These are phyloP conservation scores for Phoebastria nigripes DNA, from an alignment of 2,797 vertebrate genomes.

Conservation along the genomic window DNA sequence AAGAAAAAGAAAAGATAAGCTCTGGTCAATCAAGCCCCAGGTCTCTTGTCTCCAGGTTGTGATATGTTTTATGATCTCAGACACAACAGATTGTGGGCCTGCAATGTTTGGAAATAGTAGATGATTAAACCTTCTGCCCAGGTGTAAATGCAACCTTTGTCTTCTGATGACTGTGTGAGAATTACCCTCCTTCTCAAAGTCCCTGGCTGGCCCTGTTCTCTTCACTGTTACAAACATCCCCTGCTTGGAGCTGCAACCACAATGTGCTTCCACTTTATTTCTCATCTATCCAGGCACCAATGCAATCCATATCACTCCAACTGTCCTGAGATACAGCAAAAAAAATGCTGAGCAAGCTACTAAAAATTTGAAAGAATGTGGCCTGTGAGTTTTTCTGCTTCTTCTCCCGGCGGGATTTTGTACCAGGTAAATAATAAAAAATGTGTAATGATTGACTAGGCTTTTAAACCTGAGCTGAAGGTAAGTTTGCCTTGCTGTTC, in stretches of 20 bases:
- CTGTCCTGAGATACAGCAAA: not conserved
- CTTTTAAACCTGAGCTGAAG: slow-evolving; percentile 64
- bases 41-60: slow-evolving; percentile 70
- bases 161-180: slow-evolving; percentile 82
- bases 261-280: not conserved
- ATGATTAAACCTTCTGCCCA: slow-evolving; percentile 96
- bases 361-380: slow-evolving; percentile 8
- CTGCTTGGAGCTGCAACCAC: not conserved
- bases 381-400: not conserved
- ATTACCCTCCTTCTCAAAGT: slow-evolving; percentile 73
- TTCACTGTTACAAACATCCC: slow-evolving; percentile 6
- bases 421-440: slow-evolving; percentile 77
- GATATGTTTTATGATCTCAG: slow-evolving; percentile 77
- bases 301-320: not conserved
- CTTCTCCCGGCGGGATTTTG: slow-evolving; percentile 56
- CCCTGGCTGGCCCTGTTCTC: slow-evolving; percentile 36
- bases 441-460: slow-evolving; percentile 74
- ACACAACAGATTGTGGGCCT: slow-evolving; percentile 78
- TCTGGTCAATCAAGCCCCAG: slow-evolving; percentile 54
- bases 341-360: not conserved
- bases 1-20: slow-evolving; percentile 52
- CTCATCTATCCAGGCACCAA: not conserved
- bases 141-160: slow-evolving; percentile 99
- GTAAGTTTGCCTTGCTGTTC: slow-evolving; percentile 60
- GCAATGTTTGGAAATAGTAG: slow-evolving; percentile 93